Percentiles rank a stretch among this genome's conserved stretches.
These are phyloP conservation scores for Chaetodon trifasciatus DNA, from an alignment of 2,797 vertebrate species.

Conservation along the genomic window DNA sequence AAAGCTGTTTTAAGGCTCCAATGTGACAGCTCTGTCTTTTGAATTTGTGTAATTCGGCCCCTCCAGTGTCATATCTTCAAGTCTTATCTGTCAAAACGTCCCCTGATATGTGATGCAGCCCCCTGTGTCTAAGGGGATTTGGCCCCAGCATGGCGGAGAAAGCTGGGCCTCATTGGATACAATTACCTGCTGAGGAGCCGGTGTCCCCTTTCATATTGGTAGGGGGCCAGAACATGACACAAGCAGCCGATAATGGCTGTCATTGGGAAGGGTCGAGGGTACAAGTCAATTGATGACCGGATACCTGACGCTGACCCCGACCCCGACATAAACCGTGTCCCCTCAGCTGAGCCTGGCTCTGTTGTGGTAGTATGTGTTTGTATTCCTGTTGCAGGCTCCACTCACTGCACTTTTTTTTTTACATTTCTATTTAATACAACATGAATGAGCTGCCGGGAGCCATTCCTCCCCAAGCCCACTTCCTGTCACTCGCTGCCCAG, in stretches of 20 bases:
- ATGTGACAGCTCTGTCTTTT: constrained; percentile 8
- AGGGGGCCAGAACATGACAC: constrained; percentile 44
- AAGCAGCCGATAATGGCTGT: constrained; percentile 19
- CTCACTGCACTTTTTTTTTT: neutral
- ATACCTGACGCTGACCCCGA: constrained; percentile 39
- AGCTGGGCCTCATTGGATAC: constrained; percentile 61
- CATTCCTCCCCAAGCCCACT: neutral
- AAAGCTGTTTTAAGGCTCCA: neutral
- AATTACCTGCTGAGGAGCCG: constrained; percentile 63
- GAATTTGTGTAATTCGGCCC: neutral
- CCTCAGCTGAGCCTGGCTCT: constrained; percentile 3
- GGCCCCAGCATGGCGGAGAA: constrained; percentile 19
- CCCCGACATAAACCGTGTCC: neutral
- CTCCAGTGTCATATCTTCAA: neutral
- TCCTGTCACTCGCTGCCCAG: constrained; percentile 18
- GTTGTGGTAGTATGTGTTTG: constrained; percentile 15
- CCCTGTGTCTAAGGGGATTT: constrained; percentile 3
- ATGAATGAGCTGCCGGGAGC: neutral
- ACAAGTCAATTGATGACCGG: constrained; percentile 37
- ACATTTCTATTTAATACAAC: constrained; percentile 24
- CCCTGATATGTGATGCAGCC: neutral
- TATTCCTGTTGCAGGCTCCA: neutral
- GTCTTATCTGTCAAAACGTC: constrained; percentile 14
- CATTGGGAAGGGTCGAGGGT: constrained; percentile 23
- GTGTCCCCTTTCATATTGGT: constrained; percentile 72